Evolutionary conservation across 2,113 vertebrate genomes (phyloP).

Genomic region (Menidia beryllina): DNA sequence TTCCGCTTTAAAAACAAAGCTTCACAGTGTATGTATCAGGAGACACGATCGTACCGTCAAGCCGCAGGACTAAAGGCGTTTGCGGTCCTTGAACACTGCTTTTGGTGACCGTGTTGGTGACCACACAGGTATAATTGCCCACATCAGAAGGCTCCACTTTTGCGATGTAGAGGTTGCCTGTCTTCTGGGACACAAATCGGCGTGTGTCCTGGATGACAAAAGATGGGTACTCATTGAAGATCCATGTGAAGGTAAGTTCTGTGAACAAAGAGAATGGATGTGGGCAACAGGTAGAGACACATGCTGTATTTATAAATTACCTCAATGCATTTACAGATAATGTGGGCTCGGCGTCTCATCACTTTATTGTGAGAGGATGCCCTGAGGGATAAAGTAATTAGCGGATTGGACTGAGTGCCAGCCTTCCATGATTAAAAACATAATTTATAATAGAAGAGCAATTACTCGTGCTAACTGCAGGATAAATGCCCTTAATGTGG

Average conservation of each 20-base stretch:
- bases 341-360: constrained; percentile 33
- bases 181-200: constrained; percentile 95
- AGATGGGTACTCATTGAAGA: constrained; percentile 93
- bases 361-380: constrained; percentile 44
- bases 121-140: constrained; percentile 96
- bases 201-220: constrained; percentile 92
- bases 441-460: constrained; percentile 61
- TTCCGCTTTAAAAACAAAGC: neutral
- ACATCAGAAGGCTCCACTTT: constrained; percentile 93
- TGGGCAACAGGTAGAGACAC: constrained; percentile 1
- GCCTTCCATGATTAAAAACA: constrained; percentile 64
- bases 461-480: constrained; percentile 57
- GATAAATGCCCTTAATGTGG: constrained; percentile 52
- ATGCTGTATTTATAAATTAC: constrained; percentile 16
- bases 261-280: constrained; percentile 48
- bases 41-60: constrained; percentile 85
- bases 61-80: constrained; percentile 89
- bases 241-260: constrained; percentile 95
- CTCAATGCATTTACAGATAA: constrained; percentile 15
- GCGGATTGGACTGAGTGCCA: constrained; percentile 44
- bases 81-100: constrained; percentile 89
- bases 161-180: constrained; percentile 94
- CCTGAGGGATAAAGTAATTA: constrained; percentile 69
- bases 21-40: neutral
- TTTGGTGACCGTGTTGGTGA: constrained; percentile 92